Evolutionary conservation across 2,888 invertebrate species (phyloP), one percentile per base, ranked within the genome.

Genomic region (Xestia sexstrigata): DNA sequence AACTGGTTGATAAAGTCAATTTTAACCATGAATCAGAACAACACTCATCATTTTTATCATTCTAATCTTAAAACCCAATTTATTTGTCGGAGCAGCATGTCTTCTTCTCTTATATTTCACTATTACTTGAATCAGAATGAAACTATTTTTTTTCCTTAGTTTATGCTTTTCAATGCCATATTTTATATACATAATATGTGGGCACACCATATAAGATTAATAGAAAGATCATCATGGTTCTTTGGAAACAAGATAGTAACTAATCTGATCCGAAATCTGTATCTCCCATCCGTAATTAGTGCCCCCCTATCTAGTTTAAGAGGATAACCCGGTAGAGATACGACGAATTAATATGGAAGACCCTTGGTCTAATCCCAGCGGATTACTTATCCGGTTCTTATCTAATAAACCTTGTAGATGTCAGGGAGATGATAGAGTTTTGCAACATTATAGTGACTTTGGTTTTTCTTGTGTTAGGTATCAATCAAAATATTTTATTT

Each of bases 231-330:
- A n/a, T 42, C 23, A 13, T 35, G 17, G 2, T 45, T 26, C 7
- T 52, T 23, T 39, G n/a, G 2, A 20, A 63, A 63, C 30, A n/a
- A 45, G 2, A 17, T n/a, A 23, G 30, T 26, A 58, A 17, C 23
- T 30, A 30, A 69, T 35, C 15, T n/a, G 20, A 68, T 60, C 42
- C 35, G 4, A 35, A 63, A 63, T 60, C 30, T 11, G 5, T 62
- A 15, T 66, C 39, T 3, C 20, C 39, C 13, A 49, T 39, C 20
- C 15, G 13, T 62, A 78, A 77, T 77, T 23, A 26, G 35, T 66
- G 17, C 13, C 5, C 30, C 23, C 30, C 47, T 63, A 65, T 80
- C 81, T 73, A 8, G 35, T 49, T 55, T 15, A 45, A 23, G 26
- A 60, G 47, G 67, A 68, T 42, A 49, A 66, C 9, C 42, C 11